phyloP scores from a whole-genome alignment of 2,113 vertebrate species.

The Podarcis raffonei region DNA sequence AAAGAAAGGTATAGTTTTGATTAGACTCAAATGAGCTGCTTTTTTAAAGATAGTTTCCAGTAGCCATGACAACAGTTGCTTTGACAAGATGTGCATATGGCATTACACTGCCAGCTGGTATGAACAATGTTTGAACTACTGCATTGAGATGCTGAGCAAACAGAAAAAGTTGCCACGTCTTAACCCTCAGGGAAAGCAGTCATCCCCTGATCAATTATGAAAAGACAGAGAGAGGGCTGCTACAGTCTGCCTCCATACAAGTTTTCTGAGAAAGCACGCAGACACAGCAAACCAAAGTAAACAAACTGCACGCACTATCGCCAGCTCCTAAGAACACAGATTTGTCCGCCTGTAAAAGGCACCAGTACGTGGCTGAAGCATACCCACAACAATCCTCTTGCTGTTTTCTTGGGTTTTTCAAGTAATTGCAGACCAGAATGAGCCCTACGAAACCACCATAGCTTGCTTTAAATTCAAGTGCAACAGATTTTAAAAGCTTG shows the following conservation, averaged over 20 bases:
- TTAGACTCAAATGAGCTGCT: constrained; percentile 89
- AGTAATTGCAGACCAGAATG: constrained; percentile 70
- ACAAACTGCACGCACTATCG: constrained; percentile 93
- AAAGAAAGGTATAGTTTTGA: constrained; percentile 87
- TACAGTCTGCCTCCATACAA: constrained; percentile 94
- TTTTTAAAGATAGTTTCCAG: constrained; percentile 90
- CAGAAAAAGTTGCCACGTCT: constrained; percentile 98
- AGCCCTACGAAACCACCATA: constrained; percentile 44
- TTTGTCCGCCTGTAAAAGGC: constrained; percentile 87
- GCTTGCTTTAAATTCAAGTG: constrained; percentile 44
- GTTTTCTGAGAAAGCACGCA: constrained; percentile 92
- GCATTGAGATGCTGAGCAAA: constrained; percentile 99
- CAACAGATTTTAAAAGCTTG: not conserved
- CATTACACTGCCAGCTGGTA: constrained; percentile 98
- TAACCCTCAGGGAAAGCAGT: constrained; percentile 94
- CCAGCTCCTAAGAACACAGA: constrained; percentile 93
- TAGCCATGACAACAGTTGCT: constrained; percentile 99
- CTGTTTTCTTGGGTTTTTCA: constrained; percentile 68
- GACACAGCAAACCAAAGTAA: constrained; percentile 93
- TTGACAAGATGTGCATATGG: constrained; percentile 99
- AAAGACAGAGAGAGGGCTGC: constrained; percentile 92
- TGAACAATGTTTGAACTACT: constrained; percentile 99
- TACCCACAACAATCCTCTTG: constrained; percentile 65
- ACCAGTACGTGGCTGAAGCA: constrained; percentile 77
- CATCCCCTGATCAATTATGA: constrained; percentile 99